Base-by-base conservation (phyloP, 2,113 vertebrate genomes). In the Indri indri region DNA sequence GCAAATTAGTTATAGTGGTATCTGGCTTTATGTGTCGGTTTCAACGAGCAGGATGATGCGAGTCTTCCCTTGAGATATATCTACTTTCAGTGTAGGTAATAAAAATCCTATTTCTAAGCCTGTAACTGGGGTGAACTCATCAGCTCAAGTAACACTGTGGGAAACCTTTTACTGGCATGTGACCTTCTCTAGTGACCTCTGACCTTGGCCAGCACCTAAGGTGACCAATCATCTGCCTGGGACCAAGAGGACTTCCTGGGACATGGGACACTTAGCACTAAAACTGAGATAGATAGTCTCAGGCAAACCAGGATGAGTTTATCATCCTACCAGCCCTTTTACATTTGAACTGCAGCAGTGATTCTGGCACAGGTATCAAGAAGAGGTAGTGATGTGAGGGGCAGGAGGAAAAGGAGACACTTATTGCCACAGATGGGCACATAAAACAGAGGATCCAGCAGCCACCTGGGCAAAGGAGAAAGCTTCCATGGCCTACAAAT, bases 21-120 rank as follows among this genome's bases (percentile, higher is more conserved):
- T 74, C 77, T 90, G 81, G 65, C 32, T 90, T 86, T 73, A 71
- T 23, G 45, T 65, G 81, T 79, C 81, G 63, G 76, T 71, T 97
- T 76, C 88, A 96, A 8, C 34, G 47, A 95, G 79, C 79, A 13
- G 27, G 63, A 66, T 50, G 47, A 90, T 50, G 20, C 34, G 12
- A 73, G 14, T 71, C 45, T 94, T 84, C 34, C 37, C 40, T 47
- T 34, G 42, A 83, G 52, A 63, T 65, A 17, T 50, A 59, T 73
- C 27, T 92, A 54, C 27, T 77, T 94, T 87, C 52, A 52, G 74
- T 92, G 80, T 65, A 68, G 52, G 66, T 11, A 80, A 80, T 92
- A 47, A 87, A 83, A 68, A 30, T 63, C 52, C 37, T 81, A 54
- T 70, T 88, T 96, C 80, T 93, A 65, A 76, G 40, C 22, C 6